phyloP scores from a whole-genome alignment of 2,113 vertebrate species.

The Seriola quinqueradiata region DNA sequence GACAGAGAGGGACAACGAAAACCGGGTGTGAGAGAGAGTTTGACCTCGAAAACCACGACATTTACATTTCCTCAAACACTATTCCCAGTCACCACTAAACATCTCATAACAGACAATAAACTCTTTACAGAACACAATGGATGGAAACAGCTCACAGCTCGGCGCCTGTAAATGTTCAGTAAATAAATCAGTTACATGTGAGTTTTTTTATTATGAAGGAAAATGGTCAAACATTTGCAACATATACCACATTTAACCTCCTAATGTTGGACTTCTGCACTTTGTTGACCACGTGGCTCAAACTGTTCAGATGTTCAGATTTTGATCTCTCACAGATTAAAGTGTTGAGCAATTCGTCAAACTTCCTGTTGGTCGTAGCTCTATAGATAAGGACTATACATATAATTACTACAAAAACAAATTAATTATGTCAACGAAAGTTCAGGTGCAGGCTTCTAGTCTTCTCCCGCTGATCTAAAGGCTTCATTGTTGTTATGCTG shows the following conservation, averaged over 20 bases:
- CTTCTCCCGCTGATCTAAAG: background rate
- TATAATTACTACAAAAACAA: background rate
- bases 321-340: background rate
- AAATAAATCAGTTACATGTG: no score
- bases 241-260: no score
- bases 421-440: background rate
- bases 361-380: background rate
- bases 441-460: background rate
- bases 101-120: background rate
- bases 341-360: background rate
- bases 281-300: no score
- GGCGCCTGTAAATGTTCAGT: background rate
- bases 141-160: background rate
- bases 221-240: no score
- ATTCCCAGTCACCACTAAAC: background rate
- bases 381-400: background rate
- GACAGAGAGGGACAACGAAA: conserved; percentile 5
- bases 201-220: no score
- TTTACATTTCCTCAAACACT: background rate
- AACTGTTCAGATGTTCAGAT: no score
- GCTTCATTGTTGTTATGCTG: background rate
- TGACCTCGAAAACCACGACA: background rate
- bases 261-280: no score
- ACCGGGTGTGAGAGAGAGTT: background rate
- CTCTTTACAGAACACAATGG: no score